Evolutionary conservation across 2,113 vertebrate species (phyloP).

Genomic region (Percopsis transmontana): DNA sequence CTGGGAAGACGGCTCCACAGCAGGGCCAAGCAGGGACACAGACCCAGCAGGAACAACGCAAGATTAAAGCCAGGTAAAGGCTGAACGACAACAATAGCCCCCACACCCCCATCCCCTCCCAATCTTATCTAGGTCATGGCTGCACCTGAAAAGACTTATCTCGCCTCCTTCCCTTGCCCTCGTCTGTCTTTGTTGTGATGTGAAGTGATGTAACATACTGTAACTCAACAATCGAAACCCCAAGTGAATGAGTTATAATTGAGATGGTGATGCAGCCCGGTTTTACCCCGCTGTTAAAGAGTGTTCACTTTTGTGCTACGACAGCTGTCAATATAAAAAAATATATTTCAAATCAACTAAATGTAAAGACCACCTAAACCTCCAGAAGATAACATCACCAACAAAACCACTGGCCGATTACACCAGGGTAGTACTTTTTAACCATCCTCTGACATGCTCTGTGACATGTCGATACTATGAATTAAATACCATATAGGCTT

Average conservation of each 20-base stretch:
- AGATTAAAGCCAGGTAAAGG: constrained; percentile 51
- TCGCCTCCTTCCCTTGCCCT: constrained; percentile 34
- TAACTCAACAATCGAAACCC: constrained; percentile 57
- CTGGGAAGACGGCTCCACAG: constrained; percentile 40
- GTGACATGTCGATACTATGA: too few species aligned
- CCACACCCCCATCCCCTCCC: constrained; percentile 27
- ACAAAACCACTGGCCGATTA: not conserved
- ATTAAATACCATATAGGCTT: too few species aligned
- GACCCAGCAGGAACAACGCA: constrained; percentile 40
- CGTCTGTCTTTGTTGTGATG: constrained; percentile 56
- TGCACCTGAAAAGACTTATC: constrained; percentile 54
- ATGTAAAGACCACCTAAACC: constrained; percentile 1
- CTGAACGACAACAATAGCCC: constrained; percentile 55
- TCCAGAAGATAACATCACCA: too few species aligned
- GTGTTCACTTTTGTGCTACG: too few species aligned
- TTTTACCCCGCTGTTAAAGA: too few species aligned
- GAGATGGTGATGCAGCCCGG: not conserved
- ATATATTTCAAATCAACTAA: too few species aligned
- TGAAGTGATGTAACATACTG: constrained; percentile 68
- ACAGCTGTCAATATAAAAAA: not conserved
- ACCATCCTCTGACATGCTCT: too few species aligned
- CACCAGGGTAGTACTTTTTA: too few species aligned
- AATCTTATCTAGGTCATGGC: constrained; percentile 67
- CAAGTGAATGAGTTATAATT: constrained; percentile 41
- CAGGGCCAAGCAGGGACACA: constrained; percentile 41